Evolutionary conservation across 64 coral and sea anemone species (phyloP).

Genomic region (Montipora sp.): DNA sequence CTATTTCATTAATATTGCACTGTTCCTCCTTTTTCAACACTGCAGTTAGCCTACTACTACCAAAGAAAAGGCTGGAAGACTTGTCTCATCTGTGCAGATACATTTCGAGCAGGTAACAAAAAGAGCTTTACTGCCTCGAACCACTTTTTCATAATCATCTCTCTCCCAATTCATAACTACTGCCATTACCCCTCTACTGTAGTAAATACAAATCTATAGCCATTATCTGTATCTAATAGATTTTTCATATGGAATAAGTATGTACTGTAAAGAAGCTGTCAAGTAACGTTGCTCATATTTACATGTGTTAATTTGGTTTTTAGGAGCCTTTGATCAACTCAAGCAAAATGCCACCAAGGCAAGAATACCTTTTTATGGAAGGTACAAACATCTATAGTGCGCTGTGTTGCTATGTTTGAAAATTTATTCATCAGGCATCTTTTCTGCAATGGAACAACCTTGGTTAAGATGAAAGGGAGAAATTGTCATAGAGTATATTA

Average conservation of each 20-base stretch:
- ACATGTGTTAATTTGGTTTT: background rate
- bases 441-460: background rate
- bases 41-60: constrained; percentile 97
- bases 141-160: background rate
- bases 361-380: constrained; percentile 99
- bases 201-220: no score
- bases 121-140: background rate
- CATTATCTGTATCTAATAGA: no score
- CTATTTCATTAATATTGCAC: no score
- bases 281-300: background rate
- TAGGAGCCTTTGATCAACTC: constrained; percentile 98
- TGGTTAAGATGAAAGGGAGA: no score
- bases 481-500: no score
- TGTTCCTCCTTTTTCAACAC: background rate
- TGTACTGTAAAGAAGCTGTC: no score
- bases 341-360: constrained; percentile 99
- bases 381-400: constrained; percentile 35
- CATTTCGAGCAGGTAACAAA: constrained; percentile 90
- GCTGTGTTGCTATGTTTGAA: background rate
- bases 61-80: constrained; percentile 98
- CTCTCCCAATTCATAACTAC: background rate
- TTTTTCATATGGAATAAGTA: no score
- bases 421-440: background rate
- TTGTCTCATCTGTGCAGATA: constrained; percentile 98
- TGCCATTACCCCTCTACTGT: no score